A percentile compares a stretch with the other conserved stretches of the same genome.
Evolutionary conservation across 2,113 vertebrate genomes (phyloP).

Genomic region (Eira barbara): DNA sequence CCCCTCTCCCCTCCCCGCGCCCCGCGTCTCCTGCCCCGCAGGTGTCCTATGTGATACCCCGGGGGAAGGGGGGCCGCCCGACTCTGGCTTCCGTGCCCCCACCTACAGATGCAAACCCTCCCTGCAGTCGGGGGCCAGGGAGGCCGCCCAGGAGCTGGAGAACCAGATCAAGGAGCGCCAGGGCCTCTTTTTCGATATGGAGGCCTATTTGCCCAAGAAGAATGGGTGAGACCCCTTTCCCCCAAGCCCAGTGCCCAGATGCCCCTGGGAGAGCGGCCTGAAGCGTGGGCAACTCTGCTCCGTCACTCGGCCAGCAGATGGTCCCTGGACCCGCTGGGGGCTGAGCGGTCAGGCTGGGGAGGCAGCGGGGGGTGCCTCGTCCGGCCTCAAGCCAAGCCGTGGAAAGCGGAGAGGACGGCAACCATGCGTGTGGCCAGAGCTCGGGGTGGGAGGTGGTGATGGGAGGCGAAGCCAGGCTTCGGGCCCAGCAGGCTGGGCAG

Average conservation of each 20-base stretch:
- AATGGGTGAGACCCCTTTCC: constrained; percentile 87
- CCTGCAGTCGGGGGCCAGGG: constrained; percentile 72
- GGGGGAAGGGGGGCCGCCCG: neutral
- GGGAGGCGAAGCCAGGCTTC: neutral
- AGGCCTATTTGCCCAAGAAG: constrained; percentile 94
- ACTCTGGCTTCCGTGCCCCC: neutral
- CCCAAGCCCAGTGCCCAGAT: neutral
- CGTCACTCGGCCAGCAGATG: neutral
- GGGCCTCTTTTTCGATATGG: constrained; percentile 94
- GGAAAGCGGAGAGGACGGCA: neutral
- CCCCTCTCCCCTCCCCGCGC: neutral
- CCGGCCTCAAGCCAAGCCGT: fast-evolving
- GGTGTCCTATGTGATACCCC: fast-evolving
- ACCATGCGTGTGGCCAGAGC: neutral
- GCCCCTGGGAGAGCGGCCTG: neutral
- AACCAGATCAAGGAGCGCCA: constrained; percentile 87
- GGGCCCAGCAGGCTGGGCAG: neutral
- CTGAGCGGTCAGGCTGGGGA: neutral
- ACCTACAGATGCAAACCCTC: constrained; percentile 83
- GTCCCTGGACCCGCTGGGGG: neutral
- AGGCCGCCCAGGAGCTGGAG: constrained; percentile 83
- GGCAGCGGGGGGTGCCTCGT: neutral
- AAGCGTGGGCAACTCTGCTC: neutral
- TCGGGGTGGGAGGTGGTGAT: neutral
- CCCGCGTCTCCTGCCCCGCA: neutral